Base-by-base conservation (phyloP, 2,113 vertebrate species). In the Cololabis saira region DNA sequence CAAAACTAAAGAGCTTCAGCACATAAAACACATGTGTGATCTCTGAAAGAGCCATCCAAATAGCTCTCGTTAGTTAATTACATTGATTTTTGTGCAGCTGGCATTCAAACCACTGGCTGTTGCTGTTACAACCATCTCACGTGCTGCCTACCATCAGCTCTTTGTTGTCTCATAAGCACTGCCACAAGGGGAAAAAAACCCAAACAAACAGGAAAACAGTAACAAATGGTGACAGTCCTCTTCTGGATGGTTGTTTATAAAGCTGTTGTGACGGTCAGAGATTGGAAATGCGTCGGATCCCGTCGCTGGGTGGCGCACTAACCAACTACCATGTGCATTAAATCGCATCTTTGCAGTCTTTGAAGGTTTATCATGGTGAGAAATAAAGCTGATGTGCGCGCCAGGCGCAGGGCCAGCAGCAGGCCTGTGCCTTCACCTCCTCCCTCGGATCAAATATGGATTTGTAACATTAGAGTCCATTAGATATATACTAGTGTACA, bases 251-350 rank as follows among this genome's bases (percentile, higher is more conserved):
- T 41, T 72, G 65, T 66, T 74, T 45, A 61, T 18, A 2, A 12
- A 44, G 53, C 49, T 54, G 16, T 44, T 76, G 58, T 82, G 61
- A 48, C 63, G 73, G 22, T 40, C 55, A 60, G 66, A 22, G 9
- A 59, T 27, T 48, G 44, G 21, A 61, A 53, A 70, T 53, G 44
- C 6, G 42, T 40, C 5, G 53, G 53, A 48, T 67, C 27, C 50
- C 43, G 61, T 52, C 84, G 41, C 79, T 83, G 87, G 83, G 70
- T 83, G 86, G 84, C 83, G 86, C 81, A 42, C 45, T 24, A 61
- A 66, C 43, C 43, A 45, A 71, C 67, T 61, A 47, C 51, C 30
- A 22, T 16, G 12, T 54, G 8, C 27, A 50, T 78, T 62, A 45
- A 49, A 69, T 60, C 14, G 56, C 67, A 58, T 78, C 27, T 75